Percentiles rank a stretch among this genome's conserved stretches.
phyloP scores from a whole-genome alignment of 2,888 invertebrate species.

The Siphonodentalium dalli region DNA sequence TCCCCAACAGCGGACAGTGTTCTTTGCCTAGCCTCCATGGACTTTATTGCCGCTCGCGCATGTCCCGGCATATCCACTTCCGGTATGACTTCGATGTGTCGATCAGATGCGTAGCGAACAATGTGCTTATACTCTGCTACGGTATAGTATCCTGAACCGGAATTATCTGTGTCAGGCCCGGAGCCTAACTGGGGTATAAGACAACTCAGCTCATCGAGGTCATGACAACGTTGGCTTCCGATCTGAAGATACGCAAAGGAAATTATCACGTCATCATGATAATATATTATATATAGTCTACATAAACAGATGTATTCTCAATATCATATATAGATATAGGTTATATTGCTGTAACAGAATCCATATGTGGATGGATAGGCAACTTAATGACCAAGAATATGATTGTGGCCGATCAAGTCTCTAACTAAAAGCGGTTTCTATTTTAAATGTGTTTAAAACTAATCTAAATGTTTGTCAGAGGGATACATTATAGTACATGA shows the following conservation, averaged over 20 bases:
- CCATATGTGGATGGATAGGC: too few species aligned
- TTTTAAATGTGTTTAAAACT: too few species aligned
- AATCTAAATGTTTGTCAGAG: too few species aligned
- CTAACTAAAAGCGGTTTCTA: too few species aligned
- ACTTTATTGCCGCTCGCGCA: slow-evolving; percentile 51
- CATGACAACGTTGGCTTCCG: slow-evolving; percentile 41
- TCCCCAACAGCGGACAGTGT: slow-evolving; percentile 19
- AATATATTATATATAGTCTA: too few species aligned
- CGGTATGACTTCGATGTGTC: slow-evolving; percentile 57
- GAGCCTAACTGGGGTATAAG: slow-evolving; percentile 48
- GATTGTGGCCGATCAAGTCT: too few species aligned
- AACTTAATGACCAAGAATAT: too few species aligned
- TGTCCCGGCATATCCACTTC: slow-evolving; percentile 62
- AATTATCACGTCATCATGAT: too few species aligned
- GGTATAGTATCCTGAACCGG: slow-evolving; percentile 42
- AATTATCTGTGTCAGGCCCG: slow-evolving; percentile 33
- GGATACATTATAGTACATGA: too few species aligned
- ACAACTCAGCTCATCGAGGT: slow-evolving; percentile 36
- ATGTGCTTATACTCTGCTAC: slow-evolving; percentile 45
- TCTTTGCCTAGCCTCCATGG: slow-evolving; percentile 49
- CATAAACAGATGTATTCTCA: too few species aligned
- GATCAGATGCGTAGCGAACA: slow-evolving; percentile 44
- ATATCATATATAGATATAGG: too few species aligned
- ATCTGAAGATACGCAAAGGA: slow-evolving; percentile 24
- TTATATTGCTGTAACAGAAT: too few species aligned